Evolutionary conservation across 2,113 vertebrate species (phyloP), one percentile per base, ranked within the genome.

Genomic region (Solenodon paradoxus): DNA sequence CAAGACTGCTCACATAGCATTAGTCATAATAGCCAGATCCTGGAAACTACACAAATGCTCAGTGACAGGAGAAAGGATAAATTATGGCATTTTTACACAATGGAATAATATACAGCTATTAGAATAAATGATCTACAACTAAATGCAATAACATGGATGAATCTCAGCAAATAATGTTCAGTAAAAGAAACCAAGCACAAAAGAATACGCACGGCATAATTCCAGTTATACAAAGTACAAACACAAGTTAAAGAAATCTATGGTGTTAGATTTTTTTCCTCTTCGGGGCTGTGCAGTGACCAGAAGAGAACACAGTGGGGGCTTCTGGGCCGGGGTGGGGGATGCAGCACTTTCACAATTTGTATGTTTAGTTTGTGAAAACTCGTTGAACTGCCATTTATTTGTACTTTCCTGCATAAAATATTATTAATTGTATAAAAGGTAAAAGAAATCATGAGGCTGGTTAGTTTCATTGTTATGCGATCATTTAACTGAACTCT

Each of bases 41-140:
- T 87, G 74, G 79, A 94, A 94, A 91, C 30, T 30, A 61, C 16
- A 86, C 51, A 72, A 93, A 79, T 66, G 26, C 28, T 24, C 63
- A 66, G 0, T 20, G 94, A 89, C 87, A 89, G 38, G 77, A 84
- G 61, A 95, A 75, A 94, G 82, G 30, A 88, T 68, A 78, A 86
- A 79, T 83, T 81, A 59, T 42, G 63, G 47, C 38, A 19, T 64
- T 96, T 94, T 96, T 79, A 95, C 86, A 93, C 79, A 95, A 78
- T 93, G 74, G 45, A 72, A 79, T 93, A 93, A 95, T 97, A 95
- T 71, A 74, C 6, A 89, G 47, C 72, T 94, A 92, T 96, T 94
- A 86, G 78, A 91, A 94, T 91, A 89, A 96, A 94, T 82, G 78
- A 93, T 47, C 57, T 94, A 89, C 64, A 88, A 59, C 45, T 72